A percentile compares a stretch with the other conserved stretches of the same genome.
These are phyloP conservation scores for Luperina testacea DNA, from an alignment of 2,888 invertebrate species.

Conservation along the genomic window DNA sequence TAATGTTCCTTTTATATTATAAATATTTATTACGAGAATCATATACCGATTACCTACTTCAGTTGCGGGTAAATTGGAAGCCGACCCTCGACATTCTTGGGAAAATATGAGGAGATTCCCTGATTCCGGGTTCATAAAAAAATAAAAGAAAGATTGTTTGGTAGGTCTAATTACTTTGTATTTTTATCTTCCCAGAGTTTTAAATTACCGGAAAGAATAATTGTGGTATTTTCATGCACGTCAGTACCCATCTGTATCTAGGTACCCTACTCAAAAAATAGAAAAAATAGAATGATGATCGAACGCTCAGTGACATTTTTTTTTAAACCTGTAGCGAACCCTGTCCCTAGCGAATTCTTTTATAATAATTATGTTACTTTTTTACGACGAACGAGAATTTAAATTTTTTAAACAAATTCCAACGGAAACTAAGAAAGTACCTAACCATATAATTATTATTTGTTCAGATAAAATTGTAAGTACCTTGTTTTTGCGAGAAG, in stretches of 20 bases:
- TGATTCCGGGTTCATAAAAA: not conserved
- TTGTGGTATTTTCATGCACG: not conserved
- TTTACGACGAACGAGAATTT: not conserved
- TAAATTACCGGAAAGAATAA: not conserved
- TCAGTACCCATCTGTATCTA: no score
- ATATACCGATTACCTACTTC: not conserved
- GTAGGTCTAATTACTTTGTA: not conserved
- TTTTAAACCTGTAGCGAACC: not conserved
- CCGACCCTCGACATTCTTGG: not conserved
- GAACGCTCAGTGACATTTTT: not conserved
- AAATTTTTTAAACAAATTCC: not conserved
- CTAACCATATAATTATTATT: not conserved
- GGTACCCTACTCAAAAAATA: not conserved
- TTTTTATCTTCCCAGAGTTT: not conserved
- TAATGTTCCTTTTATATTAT: not conserved
- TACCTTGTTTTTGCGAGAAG: slow-evolving; percentile 14
- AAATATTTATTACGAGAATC: slow-evolving; percentile 22
- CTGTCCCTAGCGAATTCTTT: not conserved
- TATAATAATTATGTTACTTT: no score
- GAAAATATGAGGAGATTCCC: not conserved
- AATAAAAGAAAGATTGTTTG: not conserved
- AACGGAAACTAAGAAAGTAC: not conserved
- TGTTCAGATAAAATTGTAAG: slow-evolving; percentile 25
- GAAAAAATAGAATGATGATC: not conserved
- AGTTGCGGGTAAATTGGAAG: not conserved